Evolutionary conservation across 2,797 vertebrate genomes (phyloP).

Genomic region (Xerus rutilus): DNA sequence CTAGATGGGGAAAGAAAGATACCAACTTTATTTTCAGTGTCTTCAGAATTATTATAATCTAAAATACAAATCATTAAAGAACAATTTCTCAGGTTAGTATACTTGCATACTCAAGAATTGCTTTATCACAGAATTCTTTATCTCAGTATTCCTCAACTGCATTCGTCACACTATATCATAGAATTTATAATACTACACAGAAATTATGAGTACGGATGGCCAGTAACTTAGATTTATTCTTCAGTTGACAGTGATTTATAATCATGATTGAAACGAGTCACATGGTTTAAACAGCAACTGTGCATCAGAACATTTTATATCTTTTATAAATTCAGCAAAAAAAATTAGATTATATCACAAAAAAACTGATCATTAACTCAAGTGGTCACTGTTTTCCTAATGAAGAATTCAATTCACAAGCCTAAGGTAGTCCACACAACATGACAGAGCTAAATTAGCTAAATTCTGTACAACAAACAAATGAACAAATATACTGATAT

Average conservation of each 20-base stretch:
- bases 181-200: constrained; percentile 7
- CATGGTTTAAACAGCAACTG: background rate
- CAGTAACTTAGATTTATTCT: constrained; percentile 18
- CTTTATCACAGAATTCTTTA: constrained; percentile 20
- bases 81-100: background rate
- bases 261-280: constrained; percentile 53
- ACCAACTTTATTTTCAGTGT: background rate
- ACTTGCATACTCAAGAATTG: constrained; percentile 9
- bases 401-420: constrained; percentile 8
- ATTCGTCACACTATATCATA: background rate
- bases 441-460: constrained; percentile 32
- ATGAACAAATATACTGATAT: background rate
- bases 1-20: constrained; percentile 82
- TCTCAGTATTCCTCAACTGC: background rate
- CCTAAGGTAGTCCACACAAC: background rate
- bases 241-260: constrained; percentile 9
- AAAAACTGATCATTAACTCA: background rate
- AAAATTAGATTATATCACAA: background rate
- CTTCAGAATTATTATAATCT: constrained; percentile 19
- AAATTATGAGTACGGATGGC: background rate
- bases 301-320: background rate
- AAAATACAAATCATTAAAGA: constrained; percentile 37
- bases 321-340: constrained; percentile 27
- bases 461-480: background rate
- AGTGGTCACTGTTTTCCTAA: constrained; percentile 12